Evolutionary conservation across 1,140 invertebrate genomes (phyloP), one percentile per base, ranked within the genome.

Genomic region (Aphidius ervi): DNA sequence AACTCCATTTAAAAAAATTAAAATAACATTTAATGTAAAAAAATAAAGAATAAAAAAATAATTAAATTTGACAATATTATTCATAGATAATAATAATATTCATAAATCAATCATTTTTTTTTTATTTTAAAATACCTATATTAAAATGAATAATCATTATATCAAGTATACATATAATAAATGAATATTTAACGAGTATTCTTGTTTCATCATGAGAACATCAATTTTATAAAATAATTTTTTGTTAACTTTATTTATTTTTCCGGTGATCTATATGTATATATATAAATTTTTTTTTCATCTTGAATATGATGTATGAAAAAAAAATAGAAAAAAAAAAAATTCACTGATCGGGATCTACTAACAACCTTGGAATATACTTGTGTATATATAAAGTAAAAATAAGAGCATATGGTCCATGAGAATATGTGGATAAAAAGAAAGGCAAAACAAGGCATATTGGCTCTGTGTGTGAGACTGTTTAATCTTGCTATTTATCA

Each of bases 401-500:
- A 8, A 46, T 10, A 41, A 49, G 67, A 75, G 71, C 74, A 76
- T 76, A 74, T 76, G 74, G 74, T 75, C 69, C 70, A 74, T 62
- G 74, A 53, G 58, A 61, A 64, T 41, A 52, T 43, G 16, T 16
- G 16, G 16, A 16, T 16, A 16, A 16, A 16, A 16, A 16, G 23
- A 31, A 31, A 31, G 23, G 23, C 23, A 31, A 31, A 61, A 43
- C 10, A 60, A 64, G 68, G 65, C 71, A 72, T 64, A 71, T 73
- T 64, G 65, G 65, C 65, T 63, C 64, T 61, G 59, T 50, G 49
- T 64, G 64, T 60, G 53, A 68, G 67, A 70, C 68, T 40, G 31
- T 69, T 68, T 75, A 76, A 76, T 76, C 73, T 76, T 54, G 67
- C 70, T 73, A 76, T 76, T 74, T 74, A 75, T 75, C 74, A 74